Conservation (phyloP, 2,888 invertebrate species). For the Arctia plantaginis region DNA sequence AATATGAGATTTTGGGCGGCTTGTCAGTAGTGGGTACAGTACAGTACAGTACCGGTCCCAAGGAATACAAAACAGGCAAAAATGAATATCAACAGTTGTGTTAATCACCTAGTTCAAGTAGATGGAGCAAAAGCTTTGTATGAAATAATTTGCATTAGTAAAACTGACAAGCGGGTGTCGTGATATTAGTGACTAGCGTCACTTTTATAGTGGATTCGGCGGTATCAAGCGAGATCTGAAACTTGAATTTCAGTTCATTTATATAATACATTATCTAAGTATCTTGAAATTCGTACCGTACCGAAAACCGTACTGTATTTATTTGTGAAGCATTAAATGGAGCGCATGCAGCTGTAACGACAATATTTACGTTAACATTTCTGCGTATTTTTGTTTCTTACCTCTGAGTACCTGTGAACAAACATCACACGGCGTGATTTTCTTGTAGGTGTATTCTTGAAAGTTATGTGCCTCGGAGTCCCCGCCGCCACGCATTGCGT, state of each 20-base stretch:
- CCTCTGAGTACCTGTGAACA: conserved; percentile 97
- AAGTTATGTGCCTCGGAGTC: conserved; percentile 93
- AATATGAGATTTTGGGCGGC: not conserved
- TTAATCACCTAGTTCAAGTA: not conserved
- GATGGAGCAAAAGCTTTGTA: not conserved
- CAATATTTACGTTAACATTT: not conserved
- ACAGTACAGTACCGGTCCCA: not conserved
- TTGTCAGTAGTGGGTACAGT: not conserved
- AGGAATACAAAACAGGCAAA: not conserved
- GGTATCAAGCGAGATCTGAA: not conserved
- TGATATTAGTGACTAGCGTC: not conserved
- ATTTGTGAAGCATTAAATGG: not conserved
- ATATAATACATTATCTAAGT: not conserved
- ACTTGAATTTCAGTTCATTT: not conserved
- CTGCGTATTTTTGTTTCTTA: conserved; percentile 70
- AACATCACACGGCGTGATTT: conserved; percentile 97
- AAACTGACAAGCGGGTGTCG: not conserved
- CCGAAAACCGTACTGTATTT: no score
- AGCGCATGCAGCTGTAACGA: not conserved
- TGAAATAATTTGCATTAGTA: no score
- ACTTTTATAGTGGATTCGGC: not conserved
- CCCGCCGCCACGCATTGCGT: conserved; percentile 85
- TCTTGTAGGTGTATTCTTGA: conserved; percentile 98
- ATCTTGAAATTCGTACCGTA: no score
- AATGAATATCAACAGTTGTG: not conserved